These are phyloP conservation scores for Phoeniculus purpureus DNA, from an alignment of 2,797 vertebrate genomes.

Conservation along the genomic window DNA sequence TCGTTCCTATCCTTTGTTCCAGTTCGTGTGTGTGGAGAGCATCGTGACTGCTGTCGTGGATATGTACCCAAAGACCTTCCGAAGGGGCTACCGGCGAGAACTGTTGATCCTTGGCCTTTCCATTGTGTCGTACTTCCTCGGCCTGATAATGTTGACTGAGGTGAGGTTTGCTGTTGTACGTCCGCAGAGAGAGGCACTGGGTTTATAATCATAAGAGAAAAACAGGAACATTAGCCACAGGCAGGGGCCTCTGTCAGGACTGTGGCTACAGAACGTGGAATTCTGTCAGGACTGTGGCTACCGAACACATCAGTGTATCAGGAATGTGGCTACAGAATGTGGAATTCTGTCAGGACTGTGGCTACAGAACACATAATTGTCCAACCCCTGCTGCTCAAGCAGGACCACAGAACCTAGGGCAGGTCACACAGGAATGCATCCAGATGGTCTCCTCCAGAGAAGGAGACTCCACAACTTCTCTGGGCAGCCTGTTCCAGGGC, in stretches of 20 bases:
- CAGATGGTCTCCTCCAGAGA: too few species aligned
- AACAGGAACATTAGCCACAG: not conserved
- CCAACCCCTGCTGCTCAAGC: too few species aligned
- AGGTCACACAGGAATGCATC: too few species aligned
- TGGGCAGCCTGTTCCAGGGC: too few species aligned
- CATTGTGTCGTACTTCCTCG: conserved; percentile 88
- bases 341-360: too few species aligned
- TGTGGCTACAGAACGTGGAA: too few species aligned
- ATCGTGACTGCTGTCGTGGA: conserved; percentile 97
- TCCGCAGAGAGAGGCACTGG: not conserved
- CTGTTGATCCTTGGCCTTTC: conserved; percentile 93
- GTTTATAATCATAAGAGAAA: not conserved
- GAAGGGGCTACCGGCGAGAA: conserved; percentile 93
- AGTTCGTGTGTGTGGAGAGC: conserved; percentile 99
- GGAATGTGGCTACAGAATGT: too few species aligned
- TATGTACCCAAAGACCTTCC: conserved; percentile 96
- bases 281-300: too few species aligned
- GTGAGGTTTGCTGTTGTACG: conserved; percentile 67
- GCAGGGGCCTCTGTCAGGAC: not conserved
- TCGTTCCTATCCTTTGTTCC: not conserved
- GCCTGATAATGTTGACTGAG: conserved; percentile 95
- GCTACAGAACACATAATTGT: not conserved
- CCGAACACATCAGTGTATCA: too few species aligned
- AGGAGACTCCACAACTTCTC: too few species aligned
- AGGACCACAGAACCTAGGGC: too few species aligned